A percentile compares a stretch with the other conserved stretches of the same genome.
Evolutionary conservation across 2,113 vertebrate species (phyloP).

Genomic region (Manacus vitellinus): DNA sequence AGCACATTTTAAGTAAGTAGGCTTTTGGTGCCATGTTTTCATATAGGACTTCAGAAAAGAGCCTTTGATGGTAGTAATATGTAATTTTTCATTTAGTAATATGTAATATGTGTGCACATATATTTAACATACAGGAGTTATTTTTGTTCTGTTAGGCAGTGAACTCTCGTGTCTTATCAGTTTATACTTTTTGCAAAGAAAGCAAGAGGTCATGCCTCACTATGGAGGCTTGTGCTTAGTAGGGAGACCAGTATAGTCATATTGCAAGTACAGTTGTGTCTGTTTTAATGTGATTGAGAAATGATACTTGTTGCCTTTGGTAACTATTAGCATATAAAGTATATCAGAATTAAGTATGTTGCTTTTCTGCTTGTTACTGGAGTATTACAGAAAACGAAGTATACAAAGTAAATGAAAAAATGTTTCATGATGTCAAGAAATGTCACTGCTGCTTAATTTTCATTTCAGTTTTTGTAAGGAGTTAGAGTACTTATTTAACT

Average conservation of each 20-base stretch:
- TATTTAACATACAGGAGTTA: not conserved
- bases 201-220: not conserved
- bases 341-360: not conserved
- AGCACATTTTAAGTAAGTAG: not conserved
- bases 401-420: not conserved
- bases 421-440: not conserved
- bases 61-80: not conserved
- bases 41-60: not conserved
- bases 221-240: not conserved
- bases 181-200: not conserved
- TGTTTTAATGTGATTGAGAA: constrained; percentile 7
- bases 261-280: not conserved
- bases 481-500: not conserved
- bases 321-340: not conserved
- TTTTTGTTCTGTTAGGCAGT: not conserved
- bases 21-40: not conserved
- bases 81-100: not conserved
- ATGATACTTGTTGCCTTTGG: not conserved
- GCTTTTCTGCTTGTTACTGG: not conserved
- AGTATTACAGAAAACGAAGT: not conserved
- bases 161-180: not conserved
- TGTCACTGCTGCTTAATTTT: not conserved
- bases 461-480: not conserved
- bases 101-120: not conserved
- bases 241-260: not conserved